Conservation (phyloP, 2,888 invertebrate species). For the Dryocosmus kuriphilus region DNA sequence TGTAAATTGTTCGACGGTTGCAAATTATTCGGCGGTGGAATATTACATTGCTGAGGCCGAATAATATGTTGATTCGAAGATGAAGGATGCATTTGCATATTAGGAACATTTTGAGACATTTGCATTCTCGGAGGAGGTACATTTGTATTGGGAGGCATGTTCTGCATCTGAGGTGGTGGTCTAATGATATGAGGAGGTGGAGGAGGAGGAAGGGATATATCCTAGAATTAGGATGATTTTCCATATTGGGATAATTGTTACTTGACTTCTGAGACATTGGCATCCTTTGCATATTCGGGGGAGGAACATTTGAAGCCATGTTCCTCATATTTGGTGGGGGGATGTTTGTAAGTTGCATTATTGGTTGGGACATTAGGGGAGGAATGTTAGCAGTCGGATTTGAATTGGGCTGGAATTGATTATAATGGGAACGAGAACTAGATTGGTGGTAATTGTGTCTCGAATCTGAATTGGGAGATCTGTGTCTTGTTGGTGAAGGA, state of each 20-base stretch:
- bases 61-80: constrained; percentile 64
- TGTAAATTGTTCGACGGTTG: constrained; percentile 62
- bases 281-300: constrained; percentile 63
- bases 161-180: constrained; percentile 62
- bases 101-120: constrained; percentile 72
- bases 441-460: constrained; percentile 64
- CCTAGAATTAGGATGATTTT: constrained; percentile 62
- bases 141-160: constrained; percentile 72
- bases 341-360: constrained; percentile 68
- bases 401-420: constrained; percentile 57
- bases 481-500: constrained; percentile 70
- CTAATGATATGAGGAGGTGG: constrained; percentile 61
- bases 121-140: constrained; percentile 72
- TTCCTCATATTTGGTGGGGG: constrained; percentile 69
- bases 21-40: constrained; percentile 58
- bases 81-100: constrained; percentile 77
- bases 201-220: constrained; percentile 66
- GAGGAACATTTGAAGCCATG: constrained; percentile 63
- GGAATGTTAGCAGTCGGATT: constrained; percentile 64
- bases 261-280: constrained; percentile 60
- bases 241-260: constrained; percentile 62
- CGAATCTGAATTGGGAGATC: constrained; percentile 67
- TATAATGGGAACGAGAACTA: constrained; percentile 62
- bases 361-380: constrained; percentile 68
- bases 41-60: constrained; percentile 60